A percentile compares a stretch with the other conserved stretches of the same genome.
phyloP scores from a whole-genome alignment of 1,140 invertebrate genomes.

The Cylas formicarius region DNA sequence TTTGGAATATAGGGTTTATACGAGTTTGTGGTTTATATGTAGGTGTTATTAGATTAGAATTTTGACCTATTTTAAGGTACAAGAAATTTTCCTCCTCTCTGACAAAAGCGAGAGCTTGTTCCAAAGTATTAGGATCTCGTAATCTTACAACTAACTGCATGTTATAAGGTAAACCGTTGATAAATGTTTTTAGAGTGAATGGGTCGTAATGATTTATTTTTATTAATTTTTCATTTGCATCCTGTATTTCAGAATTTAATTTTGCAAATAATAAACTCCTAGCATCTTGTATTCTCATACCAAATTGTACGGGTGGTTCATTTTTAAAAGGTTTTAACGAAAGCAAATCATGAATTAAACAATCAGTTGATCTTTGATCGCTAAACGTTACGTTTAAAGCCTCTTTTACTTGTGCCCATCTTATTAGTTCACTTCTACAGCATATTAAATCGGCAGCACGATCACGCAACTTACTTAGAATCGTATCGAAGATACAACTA shows the following conservation, averaged over 20 bases:
- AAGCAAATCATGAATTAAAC: slow-evolving; percentile 25
- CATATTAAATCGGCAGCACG: slow-evolving; percentile 20
- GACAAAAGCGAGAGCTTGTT: slow-evolving; percentile 15
- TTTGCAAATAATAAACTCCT: slow-evolving; percentile 21
- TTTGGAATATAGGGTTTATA: too few relatives aligned
- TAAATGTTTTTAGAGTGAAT: slow-evolving; percentile 19
- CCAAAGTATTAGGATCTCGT: slow-evolving; percentile 12
- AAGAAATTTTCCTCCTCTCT: slow-evolving; percentile 23
- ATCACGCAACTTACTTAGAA: slow-evolving; percentile 22
- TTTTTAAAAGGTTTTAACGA: slow-evolving; percentile 20
- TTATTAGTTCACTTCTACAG: slow-evolving; percentile 22
- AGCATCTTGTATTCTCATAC: slow-evolving; percentile 22
- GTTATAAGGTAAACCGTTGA: slow-evolving; percentile 11
- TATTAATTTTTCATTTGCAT: slow-evolving; percentile 6
- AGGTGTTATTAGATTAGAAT: too few relatives aligned
- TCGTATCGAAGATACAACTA: slow-evolving; percentile 16
- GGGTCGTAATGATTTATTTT: slow-evolving; percentile 13
- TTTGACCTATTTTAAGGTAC: slow-evolving; percentile 14
- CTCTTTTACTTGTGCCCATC: slow-evolving; percentile 21
- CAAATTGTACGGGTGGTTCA: slow-evolving; percentile 21
- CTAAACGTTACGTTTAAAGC: slow-evolving; percentile 17
- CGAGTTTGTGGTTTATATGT: too few relatives aligned
- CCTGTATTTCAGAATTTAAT: slow-evolving; percentile 17
- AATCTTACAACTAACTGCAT: slow-evolving; percentile 16
- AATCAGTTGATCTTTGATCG: slow-evolving; percentile 25